Conservation (phyloP, 2,797 vertebrate genomes). For the Peromyscus nudipes region DNA sequence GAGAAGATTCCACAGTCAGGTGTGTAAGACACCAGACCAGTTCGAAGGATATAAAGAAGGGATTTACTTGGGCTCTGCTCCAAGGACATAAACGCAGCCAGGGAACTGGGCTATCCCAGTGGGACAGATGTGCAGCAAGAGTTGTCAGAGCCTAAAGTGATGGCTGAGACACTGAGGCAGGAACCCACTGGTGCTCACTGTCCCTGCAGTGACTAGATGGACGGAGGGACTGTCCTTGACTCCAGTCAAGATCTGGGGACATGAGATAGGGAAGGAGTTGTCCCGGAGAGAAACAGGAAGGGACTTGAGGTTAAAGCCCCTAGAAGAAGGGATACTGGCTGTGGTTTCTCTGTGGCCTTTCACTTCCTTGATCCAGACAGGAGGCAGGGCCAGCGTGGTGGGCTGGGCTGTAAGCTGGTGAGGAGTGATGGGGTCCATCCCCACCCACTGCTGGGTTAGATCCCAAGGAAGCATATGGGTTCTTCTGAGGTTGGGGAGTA, state of each 20-base stretch:
- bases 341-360: not conserved
- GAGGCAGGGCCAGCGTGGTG: not conserved
- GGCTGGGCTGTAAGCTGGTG: not conserved
- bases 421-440: not conserved
- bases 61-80: not conserved
- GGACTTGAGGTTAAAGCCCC: not conserved
- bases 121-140: not conserved
- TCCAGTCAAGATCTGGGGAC: not conserved
- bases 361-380: not conserved
- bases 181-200: not conserved
- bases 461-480: not conserved
- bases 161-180: not conserved
- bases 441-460: not conserved
- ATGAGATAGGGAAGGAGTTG: not conserved
- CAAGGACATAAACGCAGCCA: too few species aligned
- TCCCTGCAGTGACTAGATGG: not conserved
- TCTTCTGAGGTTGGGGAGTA: not conserved
- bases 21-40: accelerated
- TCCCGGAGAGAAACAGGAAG: not conserved
- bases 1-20: not conserved
- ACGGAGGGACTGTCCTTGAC: not conserved
- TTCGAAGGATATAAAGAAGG: not conserved
- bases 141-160: not conserved
- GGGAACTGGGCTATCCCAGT: too few species aligned
- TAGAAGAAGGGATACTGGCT: not conserved